Evolutionary conservation across 2,113 vertebrate species (phyloP), one percentile per base, ranked within the genome.

Genomic region (Stigmatopora argus): DNA sequence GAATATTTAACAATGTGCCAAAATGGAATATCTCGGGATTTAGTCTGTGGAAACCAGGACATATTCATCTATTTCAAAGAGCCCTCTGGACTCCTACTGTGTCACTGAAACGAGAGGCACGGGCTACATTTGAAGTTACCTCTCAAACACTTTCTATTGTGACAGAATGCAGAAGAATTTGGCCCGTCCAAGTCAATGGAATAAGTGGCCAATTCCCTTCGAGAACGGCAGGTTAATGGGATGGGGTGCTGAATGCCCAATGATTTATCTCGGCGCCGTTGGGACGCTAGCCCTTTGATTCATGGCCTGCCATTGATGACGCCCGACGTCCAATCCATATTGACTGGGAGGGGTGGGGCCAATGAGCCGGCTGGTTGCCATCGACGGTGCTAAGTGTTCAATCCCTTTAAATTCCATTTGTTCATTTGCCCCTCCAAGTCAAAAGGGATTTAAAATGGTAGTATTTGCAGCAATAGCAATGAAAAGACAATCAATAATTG

Each of bases 1-100:
- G 73, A 85, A 87, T 87, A 80, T 84, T 88, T 81, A 83, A 85
- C 82, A 85, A 82, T 81, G 80, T 87, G 85, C 82, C 85, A 87
- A 85, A 80, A 75, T 63, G 65, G 67, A 77, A 76, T 79, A 75
- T 76, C 79, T 69, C 44, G 83, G 79, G 82, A 80, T 57, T 15
- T 69, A 56, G 65, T 70, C 76, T 85, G 75, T 85, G 78, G 81
- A 86, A 88, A 85, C 77, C 78, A 79, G 85, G 80, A 81, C 83
- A 86, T 75, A 81, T 83, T 87, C 67, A 81, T 87, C 83, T 81
- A 69, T 82, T 88, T 87, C 83, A 85, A 84, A 84, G 74, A 79
- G 65, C 72, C 68, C 78, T 86, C 71, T 77, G 85, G 86, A 86
- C 78, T 81, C 83, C 77, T 79, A 74, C 73, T 74, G 63, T 86